Conservation (phyloP, 2,113 vertebrate species). For the Megaptera novaeangliae region DNA sequence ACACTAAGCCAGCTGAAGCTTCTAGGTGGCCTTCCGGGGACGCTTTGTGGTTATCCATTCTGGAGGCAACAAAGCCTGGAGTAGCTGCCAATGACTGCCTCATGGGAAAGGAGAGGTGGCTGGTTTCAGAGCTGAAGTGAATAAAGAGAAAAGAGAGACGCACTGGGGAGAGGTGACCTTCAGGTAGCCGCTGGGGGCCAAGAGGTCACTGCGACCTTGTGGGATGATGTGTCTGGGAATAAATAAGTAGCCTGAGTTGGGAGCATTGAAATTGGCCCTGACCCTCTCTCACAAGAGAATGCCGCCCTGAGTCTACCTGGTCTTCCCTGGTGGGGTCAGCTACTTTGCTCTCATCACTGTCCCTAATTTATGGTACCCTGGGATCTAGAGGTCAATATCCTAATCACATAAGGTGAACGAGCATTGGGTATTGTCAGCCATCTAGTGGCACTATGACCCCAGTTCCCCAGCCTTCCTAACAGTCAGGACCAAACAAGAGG, state of each 20-base stretch:
- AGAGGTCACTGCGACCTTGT: neutral
- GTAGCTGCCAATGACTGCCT: conserved; percentile 19
- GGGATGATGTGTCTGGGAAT: neutral
- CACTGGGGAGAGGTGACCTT: neutral
- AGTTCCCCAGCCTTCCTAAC: neutral
- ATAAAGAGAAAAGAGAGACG: conserved; percentile 29
- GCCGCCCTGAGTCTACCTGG: neutral
- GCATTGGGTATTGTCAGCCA: neutral
- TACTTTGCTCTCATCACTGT: neutral
- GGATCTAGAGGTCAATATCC: neutral
- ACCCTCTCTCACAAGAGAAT: neutral
- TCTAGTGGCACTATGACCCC: neutral
- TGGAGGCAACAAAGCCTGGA: conserved; percentile 54
- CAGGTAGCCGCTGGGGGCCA: neutral
- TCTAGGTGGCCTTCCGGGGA: conserved; percentile 60
- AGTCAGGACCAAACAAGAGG: neutral
- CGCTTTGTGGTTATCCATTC: conserved; percentile 24
- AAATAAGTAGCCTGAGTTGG: neutral
- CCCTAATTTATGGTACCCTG: neutral
- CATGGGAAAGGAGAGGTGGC: neutral
- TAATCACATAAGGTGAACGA: neutral
- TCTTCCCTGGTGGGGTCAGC: neutral
- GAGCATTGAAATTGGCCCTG: neutral
- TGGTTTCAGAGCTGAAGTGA: neutral
- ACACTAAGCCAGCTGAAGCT: conserved; percentile 58